Percentiles rank a stretch among this genome's conserved stretches.
Evolutionary conservation across 2,888 invertebrate species (phyloP).

Genomic region (Apodemia mormo): DNA sequence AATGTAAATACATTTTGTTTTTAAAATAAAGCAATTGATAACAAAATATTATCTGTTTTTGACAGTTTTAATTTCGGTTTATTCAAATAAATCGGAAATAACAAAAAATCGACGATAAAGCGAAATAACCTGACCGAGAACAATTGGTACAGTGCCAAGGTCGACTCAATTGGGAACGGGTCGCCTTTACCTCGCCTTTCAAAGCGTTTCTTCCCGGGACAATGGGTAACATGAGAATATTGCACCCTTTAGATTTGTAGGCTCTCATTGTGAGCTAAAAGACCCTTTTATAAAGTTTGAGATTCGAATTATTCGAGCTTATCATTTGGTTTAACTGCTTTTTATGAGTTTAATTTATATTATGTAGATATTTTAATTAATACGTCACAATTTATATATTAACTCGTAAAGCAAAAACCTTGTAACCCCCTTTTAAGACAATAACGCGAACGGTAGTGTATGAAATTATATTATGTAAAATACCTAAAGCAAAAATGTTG

Average conservation of each 20-base stretch:
- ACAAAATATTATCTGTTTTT: not conserved
- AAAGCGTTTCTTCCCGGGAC: conserved; percentile 29
- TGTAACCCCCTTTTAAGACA: too few species aligned
- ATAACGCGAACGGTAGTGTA: too few species aligned
- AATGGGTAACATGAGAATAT: conserved; percentile 26
- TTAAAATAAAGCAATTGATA: too few species aligned
- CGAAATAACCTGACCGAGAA: conserved; percentile 31
- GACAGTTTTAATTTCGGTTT: conserved; percentile 24
- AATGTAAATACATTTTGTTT: too few species aligned
- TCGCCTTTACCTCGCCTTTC: conserved; percentile 33
- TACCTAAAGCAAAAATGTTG: too few species aligned
- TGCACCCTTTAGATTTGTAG: conserved; percentile 23
- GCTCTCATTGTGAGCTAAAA: conserved; percentile 14
- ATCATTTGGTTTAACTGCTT: not conserved
- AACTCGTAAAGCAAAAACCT: too few species aligned
- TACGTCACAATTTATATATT: too few species aligned
- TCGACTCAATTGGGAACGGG: conserved; percentile 35
- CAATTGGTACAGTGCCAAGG: conserved; percentile 37
- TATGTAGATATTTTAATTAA: not conserved
- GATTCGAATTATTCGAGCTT: conserved; percentile 16
- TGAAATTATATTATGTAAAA: too few species aligned
- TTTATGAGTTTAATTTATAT: conserved; percentile 5
- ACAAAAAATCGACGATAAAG: conserved; percentile 21
- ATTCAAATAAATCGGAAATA: conserved; percentile 13
- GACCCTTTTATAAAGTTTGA: conserved; percentile 13